phyloP scores from a whole-genome alignment of 2,888 invertebrate genomes.

The Drosophila dives region DNA sequence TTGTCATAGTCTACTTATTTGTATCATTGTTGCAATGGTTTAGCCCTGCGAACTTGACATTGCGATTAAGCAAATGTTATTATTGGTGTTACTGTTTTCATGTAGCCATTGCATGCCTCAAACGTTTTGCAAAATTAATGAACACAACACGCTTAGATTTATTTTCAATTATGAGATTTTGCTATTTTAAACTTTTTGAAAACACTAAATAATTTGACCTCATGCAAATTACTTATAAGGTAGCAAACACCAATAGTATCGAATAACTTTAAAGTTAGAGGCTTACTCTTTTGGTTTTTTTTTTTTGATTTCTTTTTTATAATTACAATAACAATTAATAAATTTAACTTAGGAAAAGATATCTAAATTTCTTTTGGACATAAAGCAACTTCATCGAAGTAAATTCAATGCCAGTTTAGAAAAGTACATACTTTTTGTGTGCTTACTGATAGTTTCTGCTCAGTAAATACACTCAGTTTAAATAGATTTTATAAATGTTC shows the following conservation, averaged over 20 bases:
- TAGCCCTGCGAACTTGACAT: constrained; percentile 45
- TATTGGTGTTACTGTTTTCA: constrained; percentile 13
- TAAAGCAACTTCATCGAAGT: neutral
- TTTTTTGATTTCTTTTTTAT: neutral
- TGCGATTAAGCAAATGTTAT: constrained; percentile 32
- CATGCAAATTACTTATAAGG: neutral
- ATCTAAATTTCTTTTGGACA: neutral
- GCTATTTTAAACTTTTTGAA: neutral
- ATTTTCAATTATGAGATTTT: constrained; percentile 48
- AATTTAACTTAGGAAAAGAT: neutral
- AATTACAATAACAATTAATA: neutral
- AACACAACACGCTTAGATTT: constrained; percentile 32
- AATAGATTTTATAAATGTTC: neutral
- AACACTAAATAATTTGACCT: neutral
- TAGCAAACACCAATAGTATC: neutral
- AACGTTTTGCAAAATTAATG: constrained; percentile 61
- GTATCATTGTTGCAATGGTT: constrained; percentile 3
- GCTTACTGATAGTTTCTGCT: neutral
- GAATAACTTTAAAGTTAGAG: neutral
- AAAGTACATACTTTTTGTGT: neutral
- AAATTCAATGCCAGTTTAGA: neutral
- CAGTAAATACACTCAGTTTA: neutral
- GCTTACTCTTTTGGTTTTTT: neutral
- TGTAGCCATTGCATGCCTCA: constrained; percentile 52
- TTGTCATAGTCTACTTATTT: neutral